Evolutionary conservation across 37 sponge, comb jelly and placozoan species (phyloP).

Genomic region (Oscarella lobularis): DNA sequence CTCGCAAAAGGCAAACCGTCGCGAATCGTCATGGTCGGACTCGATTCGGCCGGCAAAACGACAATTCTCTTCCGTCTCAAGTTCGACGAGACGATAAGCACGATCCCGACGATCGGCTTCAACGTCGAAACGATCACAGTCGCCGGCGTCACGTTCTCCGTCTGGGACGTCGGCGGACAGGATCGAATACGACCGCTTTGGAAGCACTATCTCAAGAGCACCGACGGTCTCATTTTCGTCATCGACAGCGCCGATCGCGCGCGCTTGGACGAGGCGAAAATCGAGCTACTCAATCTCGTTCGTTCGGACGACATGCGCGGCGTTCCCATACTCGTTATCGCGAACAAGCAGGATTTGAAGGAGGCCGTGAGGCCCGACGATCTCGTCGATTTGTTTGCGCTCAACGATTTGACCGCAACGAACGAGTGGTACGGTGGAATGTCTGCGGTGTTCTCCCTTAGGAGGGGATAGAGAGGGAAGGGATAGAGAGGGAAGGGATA

Average conservation of each 20-base stretch:
- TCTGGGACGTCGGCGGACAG: conserved; percentile 99
- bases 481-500: no score
- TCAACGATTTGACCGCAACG: conserved; percentile 18
- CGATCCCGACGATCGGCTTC: conserved; percentile 97
- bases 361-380: conserved; percentile 40
- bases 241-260: conserved; percentile 71
- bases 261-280: conserved; percentile 52
- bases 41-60: conserved; percentile 96
- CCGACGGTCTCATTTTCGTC: conserved; percentile 87
- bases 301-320: conserved; percentile 75
- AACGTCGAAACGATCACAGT: conserved; percentile 91
- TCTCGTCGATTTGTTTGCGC: conserved; percentile 35
- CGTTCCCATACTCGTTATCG: conserved; percentile 70
- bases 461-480: no score
- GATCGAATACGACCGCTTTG: conserved; percentile 88
- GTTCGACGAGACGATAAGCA: conserved; percentile 73
- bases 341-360: conserved; percentile 86
- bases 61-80: conserved; percentile 96
- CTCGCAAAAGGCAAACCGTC: conserved; percentile 12
- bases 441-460: no score
- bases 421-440: conserved; percentile 71
- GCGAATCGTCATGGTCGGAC: conserved; percentile 87
- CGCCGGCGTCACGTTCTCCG: conserved; percentile 73
- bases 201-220: conserved; percentile 82
- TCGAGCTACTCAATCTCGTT: conserved; percentile 61